Evolutionary conservation across 37 sponge, comb jelly and placozoan species (phyloP), one percentile per base, ranked within the genome.

Genomic region (Bolinopsis microptera): DNA sequence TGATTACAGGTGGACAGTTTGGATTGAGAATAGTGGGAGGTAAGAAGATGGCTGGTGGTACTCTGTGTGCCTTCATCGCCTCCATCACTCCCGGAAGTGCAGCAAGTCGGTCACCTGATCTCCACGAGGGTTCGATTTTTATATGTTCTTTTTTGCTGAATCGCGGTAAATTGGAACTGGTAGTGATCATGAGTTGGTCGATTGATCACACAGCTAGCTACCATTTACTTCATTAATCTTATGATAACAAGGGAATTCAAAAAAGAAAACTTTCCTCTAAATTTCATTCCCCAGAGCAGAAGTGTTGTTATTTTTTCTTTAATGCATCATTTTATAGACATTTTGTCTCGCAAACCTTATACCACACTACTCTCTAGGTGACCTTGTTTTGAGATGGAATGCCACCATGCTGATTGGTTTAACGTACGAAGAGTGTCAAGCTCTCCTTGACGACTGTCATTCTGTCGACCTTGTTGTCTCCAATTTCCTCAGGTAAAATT

Each of bases 401-500:
- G 30, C 34, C 39, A 86, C 37, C 28, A 86, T 41, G 38, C 90
- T 86, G 48, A 86, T 86, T 5, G 90, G 90, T 41, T 48, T 86
- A 0, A 86, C 90, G 28, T 86, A 86, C 90, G 90, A 86, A 38
- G 90, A 86, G 22, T 86, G 90, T 41, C 90, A 41, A 3, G 61
- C 34, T 13, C n/a, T 25, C 39, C 48, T 86, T 22, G 61, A 86
- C 26, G 61, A 86, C 36, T 39, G 90, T 40, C 0, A 41, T 41
- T 33, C 18, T 39, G 90, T 26, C 8, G 61, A 39, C 24, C 90
- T 86, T n/a, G 90, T 86, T 1, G 90, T 86, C n/a, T 86, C 90
- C 1, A 86, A 86, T 38, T 86, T 86, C 90, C 90, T 86, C 48
- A 86, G 90, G 90, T 86, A n/a, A n/a, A n/a, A n/a, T n/a, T n/a